Conservation (phyloP, 2,113 vertebrate genomes). For the Haplochromis burtoni region DNA sequence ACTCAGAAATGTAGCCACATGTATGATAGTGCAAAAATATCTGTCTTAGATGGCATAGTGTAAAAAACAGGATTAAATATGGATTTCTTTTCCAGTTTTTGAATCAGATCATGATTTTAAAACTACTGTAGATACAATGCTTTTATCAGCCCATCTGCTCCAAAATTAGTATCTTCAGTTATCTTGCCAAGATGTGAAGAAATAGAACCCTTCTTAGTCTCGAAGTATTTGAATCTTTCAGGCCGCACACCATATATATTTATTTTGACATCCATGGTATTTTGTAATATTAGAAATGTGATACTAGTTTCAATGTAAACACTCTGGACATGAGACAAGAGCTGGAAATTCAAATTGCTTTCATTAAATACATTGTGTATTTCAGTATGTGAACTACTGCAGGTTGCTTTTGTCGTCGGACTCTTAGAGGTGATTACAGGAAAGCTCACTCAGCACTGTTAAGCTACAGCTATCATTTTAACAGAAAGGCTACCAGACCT, state of each 20-base stretch:
- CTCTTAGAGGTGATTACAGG: too few relatives aligned
- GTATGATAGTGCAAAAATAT: background rate
- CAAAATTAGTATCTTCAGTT: rapidly evolving
- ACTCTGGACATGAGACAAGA: background rate
- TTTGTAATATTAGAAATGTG: background rate
- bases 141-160: rapidly evolving
- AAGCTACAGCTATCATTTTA: too few relatives aligned
- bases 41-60: background rate
- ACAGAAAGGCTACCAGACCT: too few relatives aligned
- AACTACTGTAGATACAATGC: background rate
- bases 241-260: rapidly evolving
- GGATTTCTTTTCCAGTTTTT: rapidly evolving
- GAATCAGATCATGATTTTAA: rapidly evolving
- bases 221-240: background rate
- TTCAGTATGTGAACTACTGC: too few relatives aligned
- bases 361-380: too few relatives aligned
- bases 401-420: too few relatives aligned
- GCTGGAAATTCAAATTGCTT: background rate
- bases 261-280: background rate
- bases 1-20: background rate
- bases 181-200: rapidly evolving
- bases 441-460: too few relatives aligned
- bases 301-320: background rate
- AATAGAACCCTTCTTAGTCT: rapidly evolving
- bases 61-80: rapidly evolving